Percentiles rank a stretch among this genome's conserved stretches.
Conservation (phyloP, 2,113 vertebrate species). For the Megaceryle maxima region DNA sequence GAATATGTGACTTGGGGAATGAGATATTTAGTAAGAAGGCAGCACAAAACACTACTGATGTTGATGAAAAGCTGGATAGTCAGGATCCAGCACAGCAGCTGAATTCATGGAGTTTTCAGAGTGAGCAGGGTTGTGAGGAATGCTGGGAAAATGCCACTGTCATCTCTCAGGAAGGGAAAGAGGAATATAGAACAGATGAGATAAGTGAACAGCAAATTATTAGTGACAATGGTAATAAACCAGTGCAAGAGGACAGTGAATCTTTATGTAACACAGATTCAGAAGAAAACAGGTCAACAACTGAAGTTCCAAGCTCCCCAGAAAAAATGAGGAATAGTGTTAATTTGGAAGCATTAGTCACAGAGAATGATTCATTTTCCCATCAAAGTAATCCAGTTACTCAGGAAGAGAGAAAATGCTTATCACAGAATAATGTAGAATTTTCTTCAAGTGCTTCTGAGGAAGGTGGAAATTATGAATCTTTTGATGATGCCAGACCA, state of each 20-base stretch:
- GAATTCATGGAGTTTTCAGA: slow-evolving; percentile 22
- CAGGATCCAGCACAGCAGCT: slow-evolving; percentile 46
- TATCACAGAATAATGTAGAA: neutral
- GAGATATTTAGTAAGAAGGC: neutral
- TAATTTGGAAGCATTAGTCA: neutral
- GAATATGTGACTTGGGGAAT: slow-evolving; percentile 22
- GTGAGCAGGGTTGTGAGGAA: neutral
- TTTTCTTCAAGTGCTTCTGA: slow-evolving; percentile 9
- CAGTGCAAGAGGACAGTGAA: slow-evolving; percentile 21
- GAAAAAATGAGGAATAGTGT: neutral
- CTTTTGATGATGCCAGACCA: neutral
- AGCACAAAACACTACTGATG: neutral
- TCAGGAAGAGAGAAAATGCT: neutral
- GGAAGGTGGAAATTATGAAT: neutral
- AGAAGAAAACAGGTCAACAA: slow-evolving; percentile 4
- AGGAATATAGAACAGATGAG: neutral
- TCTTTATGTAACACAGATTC: neutral
- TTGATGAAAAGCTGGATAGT: slow-evolving; percentile 1
- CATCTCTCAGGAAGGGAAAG: neutral
- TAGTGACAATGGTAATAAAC: slow-evolving; percentile 44
- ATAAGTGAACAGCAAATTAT: slow-evolving; percentile 26
- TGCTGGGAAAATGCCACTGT: slow-evolving; percentile 15
- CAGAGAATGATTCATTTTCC: neutral
- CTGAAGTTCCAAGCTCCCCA: neutral
- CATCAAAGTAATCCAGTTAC: neutral